These are phyloP conservation scores for Halichoeres trimaculatus DNA, from an alignment of 2,113 vertebrate species.

Conservation along the genomic window DNA sequence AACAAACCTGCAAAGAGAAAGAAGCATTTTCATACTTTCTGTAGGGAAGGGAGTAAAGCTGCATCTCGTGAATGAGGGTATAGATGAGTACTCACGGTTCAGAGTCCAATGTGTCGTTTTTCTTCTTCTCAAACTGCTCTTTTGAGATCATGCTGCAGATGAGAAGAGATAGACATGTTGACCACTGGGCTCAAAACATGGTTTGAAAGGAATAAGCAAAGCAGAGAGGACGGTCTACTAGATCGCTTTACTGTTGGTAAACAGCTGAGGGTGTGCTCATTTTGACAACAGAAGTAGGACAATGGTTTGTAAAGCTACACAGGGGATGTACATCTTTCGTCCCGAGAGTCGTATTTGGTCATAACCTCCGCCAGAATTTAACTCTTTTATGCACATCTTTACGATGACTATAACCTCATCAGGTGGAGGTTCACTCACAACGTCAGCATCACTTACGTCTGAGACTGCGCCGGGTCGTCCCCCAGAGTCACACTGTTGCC, in stretches of 20 bases:
- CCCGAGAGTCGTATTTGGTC: no score
- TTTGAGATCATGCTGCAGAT: conserved; percentile 92
- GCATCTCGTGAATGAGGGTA: neutral
- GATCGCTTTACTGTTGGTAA: no score
- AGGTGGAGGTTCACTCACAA: neutral
- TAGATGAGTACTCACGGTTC: conserved; percentile 92
- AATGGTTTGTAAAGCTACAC: no score
- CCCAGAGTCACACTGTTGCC: conserved; percentile 99
- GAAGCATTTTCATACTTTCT: neutral
- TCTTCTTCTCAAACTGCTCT: conserved; percentile 99
- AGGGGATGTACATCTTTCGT: no score
- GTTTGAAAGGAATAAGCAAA: neutral
- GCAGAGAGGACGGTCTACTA: conserved; percentile 3
- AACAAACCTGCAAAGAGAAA: conserved; percentile 87
- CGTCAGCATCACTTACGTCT: conserved; percentile 90
- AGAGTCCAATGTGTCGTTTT: conserved; percentile 96
- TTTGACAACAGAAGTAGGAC: no score
- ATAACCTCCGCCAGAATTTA: no score
- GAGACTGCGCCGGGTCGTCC: conserved; percentile 96
- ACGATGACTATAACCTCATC: neutral
- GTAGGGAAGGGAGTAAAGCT: neutral
- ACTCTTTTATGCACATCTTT: no score
- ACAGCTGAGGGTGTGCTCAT: neutral
- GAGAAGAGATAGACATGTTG: conserved; percentile 6
- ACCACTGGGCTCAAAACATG: neutral